These are phyloP conservation scores for Ips typographus DNA, from an alignment of 1,140 invertebrate genomes.

Conservation along the genomic window DNA sequence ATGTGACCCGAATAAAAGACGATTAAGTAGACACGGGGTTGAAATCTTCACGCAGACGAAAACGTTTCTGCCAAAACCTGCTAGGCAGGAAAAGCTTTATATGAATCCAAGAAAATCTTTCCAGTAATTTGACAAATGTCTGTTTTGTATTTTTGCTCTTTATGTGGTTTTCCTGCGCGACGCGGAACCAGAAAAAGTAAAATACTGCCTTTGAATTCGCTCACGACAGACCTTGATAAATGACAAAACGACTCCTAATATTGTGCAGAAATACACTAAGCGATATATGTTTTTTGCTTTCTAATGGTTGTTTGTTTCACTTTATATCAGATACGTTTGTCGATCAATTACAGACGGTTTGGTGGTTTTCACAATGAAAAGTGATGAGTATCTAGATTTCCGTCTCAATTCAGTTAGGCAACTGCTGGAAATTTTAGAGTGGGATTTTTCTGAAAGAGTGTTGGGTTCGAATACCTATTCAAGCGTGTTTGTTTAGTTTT, in stretches of 20 bases:
- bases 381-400: too few species aligned
- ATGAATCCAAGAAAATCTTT: conserved; percentile 34
- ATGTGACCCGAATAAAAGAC: conserved; percentile 6
- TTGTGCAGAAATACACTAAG: conserved; percentile 11
- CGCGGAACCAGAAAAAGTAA: conserved; percentile 16
- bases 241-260: conserved; percentile 16
- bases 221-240: conserved; percentile 21
- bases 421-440: too few species aligned
- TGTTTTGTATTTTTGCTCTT: conserved; percentile 26
- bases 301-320: conserved; percentile 9
- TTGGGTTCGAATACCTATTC: too few species aligned
- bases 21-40: conserved; percentile 15
- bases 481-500: too few species aligned
- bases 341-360: not conserved
- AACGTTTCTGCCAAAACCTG: conserved; percentile 22
- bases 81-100: conserved; percentile 26
- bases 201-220: conserved; percentile 12
- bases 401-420: too few species aligned
- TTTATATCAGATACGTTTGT: not conserved
- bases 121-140: conserved; percentile 34
- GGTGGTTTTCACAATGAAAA: too few species aligned
- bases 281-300: conserved; percentile 10
- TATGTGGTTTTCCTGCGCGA: conserved; percentile 24
- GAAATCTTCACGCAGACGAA: conserved; percentile 25
- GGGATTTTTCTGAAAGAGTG: too few species aligned